Evolutionary conservation across 2,888 invertebrate genomes (phyloP), one percentile per base, ranked within the genome.

Genomic region (Caenorhabditis parvicauda): DNA sequence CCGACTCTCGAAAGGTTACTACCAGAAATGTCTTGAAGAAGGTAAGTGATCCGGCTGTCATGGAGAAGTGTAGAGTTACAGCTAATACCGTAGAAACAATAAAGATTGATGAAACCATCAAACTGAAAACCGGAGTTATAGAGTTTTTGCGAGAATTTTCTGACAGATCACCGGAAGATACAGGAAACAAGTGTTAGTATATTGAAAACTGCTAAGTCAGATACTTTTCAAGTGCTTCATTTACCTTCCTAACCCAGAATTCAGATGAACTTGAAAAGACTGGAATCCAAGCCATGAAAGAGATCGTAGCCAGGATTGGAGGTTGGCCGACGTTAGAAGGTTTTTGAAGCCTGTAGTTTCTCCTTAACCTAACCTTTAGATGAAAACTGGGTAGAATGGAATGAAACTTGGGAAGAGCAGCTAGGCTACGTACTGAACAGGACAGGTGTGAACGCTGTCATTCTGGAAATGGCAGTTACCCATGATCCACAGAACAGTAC

Each of bases 241-340:
- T n/a, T n/a, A n/a, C n/a, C n/a, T n/a, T n/a, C n/a, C n/a, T n/a
- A n/a, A n/a, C n/a, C n/a, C n/a, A 24, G 28, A 24, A 47, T 61
- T 45, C 50, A 72, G 74, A 68, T 5, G 67, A 64, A 19, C 51
- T 75, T 27, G 70, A 75, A 41, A 27, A 48, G 17, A 64, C 66
- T 17, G 78, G 75, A 2, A 52, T 62, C 2, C 55, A 54, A 9
- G 67, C 75, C 6, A 60, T 76, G 49, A 52, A 54, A 17, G 54
- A 62, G 17, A 64, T 77, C 17, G 58, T 77, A n/a, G 59, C 64
- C 21, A 53, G 67, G 54, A 64, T 81, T 22, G 80, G 81, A 17
- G 81, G 81, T 6, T 81, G 81, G 81, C 81, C 81, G 17, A 69
- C 79, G 14, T 50, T 81, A 27, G 57, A 63, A 25, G 65, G 67